Evolutionary conservation across 2,888 invertebrate species (phyloP).

Genomic region (Abrostola triplasia): DNA sequence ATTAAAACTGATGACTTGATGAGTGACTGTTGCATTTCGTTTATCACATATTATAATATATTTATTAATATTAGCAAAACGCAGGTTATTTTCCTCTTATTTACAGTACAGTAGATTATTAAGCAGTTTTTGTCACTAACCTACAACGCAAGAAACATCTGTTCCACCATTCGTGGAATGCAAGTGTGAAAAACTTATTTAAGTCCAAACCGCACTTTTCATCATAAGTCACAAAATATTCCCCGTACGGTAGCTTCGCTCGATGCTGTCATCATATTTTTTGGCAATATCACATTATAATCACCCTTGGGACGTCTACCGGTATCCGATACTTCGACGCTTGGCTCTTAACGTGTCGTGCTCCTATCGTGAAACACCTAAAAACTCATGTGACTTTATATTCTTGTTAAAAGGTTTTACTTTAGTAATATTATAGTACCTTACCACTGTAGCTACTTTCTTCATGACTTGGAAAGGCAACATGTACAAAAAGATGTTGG

Average conservation of each 20-base stretch:
- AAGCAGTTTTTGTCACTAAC: not conserved
- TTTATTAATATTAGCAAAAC: too few species aligned
- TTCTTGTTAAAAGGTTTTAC: conserved; percentile 1
- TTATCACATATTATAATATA: too few species aligned
- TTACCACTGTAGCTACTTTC: too few species aligned
- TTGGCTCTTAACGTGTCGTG: conserved; percentile 58
- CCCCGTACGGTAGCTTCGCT: conserved; percentile 51
- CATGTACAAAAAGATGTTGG: not conserved
- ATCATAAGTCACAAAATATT: conserved; percentile 48
- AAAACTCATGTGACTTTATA: conserved; percentile 46
- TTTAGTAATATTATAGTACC: not conserved
- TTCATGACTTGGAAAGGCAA: not conserved
- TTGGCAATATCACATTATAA: conserved; percentile 62
- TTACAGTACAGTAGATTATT: not conserved
- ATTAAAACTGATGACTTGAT: not conserved
- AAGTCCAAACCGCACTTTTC: not conserved
- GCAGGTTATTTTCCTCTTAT: too few species aligned
- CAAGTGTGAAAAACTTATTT: too few species aligned
- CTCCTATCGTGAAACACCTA: conserved; percentile 36
- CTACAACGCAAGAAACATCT: too few species aligned
- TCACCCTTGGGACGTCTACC: conserved; percentile 49
- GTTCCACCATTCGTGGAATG: too few species aligned
- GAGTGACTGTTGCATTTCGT: too few species aligned
- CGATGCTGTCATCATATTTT: conserved; percentile 62
- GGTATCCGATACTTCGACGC: conserved; percentile 55